Percentiles rank a stretch among this genome's conserved stretches.
phyloP scores from a whole-genome alignment of 2,888 invertebrate species.

The Standfussiana lucernea region DNA sequence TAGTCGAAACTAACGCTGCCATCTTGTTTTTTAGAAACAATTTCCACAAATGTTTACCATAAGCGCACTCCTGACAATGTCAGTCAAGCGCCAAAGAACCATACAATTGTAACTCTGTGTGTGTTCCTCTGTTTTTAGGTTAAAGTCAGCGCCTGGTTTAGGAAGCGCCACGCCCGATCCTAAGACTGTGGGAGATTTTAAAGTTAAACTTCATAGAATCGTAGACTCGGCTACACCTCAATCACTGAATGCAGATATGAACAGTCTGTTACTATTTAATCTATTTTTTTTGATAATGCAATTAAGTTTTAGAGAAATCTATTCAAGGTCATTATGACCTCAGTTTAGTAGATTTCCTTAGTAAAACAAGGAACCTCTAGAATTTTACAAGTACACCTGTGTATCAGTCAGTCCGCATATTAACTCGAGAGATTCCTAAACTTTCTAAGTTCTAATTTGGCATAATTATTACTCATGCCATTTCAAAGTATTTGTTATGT shows the following conservation, averaged over 20 bases:
- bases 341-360: neutral
- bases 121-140: conserved; percentile 65
- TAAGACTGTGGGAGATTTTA: conserved; percentile 68
- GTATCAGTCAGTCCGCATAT: neutral
- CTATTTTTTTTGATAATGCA: neutral
- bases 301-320: neutral
- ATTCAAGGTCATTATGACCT: neutral
- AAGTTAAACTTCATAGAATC: conserved; percentile 71
- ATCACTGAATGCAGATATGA: conserved; percentile 73
- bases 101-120: neutral
- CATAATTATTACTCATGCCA: neutral
- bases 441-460: neutral
- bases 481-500: neutral
- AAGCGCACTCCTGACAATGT: neutral
- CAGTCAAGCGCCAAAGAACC: neutral
- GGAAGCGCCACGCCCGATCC: conserved; percentile 72
- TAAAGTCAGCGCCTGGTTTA: conserved; percentile 81
- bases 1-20: no score
- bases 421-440: neutral
- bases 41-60: neutral
- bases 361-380: neutral
- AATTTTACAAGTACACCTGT: neutral
- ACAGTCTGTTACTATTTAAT: conserved; percentile 66
- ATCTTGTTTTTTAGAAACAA: neutral
- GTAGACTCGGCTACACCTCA: conserved; percentile 75